These are phyloP conservation scores for Phrynocephalus guinanensis DNA, from an alignment of 2,797 vertebrate species.

Conservation along the genomic window DNA sequence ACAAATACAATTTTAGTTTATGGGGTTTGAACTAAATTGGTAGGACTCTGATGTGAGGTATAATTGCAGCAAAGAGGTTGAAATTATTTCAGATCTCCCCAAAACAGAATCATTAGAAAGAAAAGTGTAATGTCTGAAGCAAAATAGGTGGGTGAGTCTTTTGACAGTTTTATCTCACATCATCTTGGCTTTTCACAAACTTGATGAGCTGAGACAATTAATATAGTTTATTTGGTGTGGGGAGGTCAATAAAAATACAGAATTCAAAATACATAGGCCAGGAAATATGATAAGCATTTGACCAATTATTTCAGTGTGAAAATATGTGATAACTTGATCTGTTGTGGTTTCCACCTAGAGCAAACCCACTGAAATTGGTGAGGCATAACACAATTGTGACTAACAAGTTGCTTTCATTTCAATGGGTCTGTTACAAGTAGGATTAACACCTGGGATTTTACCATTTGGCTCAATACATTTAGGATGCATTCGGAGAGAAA, in stretches of 20 bases:
- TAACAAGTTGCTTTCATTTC: not conserved
- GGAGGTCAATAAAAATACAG: not conserved
- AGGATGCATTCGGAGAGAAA: not conserved
- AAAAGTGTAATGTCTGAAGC: conserved; percentile 2
- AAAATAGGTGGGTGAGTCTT: conserved; percentile 11
- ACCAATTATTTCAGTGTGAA: not conserved
- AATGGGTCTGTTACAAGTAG: not conserved
- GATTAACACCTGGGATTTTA: not conserved
- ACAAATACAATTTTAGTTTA: not conserved
- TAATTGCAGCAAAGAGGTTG: not conserved
- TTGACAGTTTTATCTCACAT: not conserved
- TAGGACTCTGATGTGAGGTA: not conserved
- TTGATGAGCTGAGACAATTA: not conserved
- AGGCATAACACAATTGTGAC: not conserved
- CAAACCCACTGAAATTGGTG: not conserved
- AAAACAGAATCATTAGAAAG: not conserved
- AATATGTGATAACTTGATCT: not conserved
- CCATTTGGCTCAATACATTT: not conserved
- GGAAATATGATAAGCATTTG: not conserved
- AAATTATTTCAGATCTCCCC: conserved; percentile 12
- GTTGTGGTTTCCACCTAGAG: not conserved
- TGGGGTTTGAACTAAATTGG: not conserved
- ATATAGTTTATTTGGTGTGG: not conserved
- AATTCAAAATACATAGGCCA: not conserved
- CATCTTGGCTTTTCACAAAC: not conserved